Percentiles rank a stretch among this genome's conserved stretches.
Conservation (phyloP, 1,140 invertebrate genomes). For the Homarus americanus region DNA sequence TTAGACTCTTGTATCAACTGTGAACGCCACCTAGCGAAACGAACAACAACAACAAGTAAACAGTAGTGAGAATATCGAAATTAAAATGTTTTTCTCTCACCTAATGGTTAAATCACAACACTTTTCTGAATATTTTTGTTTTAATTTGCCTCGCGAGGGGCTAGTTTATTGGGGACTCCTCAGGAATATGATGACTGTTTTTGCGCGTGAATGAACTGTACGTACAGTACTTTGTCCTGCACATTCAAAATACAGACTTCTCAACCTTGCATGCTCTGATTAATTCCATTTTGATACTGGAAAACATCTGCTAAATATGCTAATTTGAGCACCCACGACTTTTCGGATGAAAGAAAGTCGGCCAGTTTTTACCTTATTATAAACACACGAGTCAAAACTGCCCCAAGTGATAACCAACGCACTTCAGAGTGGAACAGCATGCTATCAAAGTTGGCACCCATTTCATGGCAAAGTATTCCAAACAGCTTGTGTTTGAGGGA, state of each 20-base stretch:
- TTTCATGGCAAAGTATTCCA: conserved; percentile 34
- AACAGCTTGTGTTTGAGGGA: conserved; percentile 35
- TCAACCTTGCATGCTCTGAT: conserved; percentile 34
- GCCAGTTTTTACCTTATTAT: conserved; percentile 20
- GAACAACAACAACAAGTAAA: too few relatives aligned
- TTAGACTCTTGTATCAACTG: too few relatives aligned
- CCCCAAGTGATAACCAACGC: conserved; percentile 15
- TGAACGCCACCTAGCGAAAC: too few relatives aligned
- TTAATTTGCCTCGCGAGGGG: too few relatives aligned
- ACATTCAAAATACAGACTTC: conserved; percentile 37
- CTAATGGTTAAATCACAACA: too few relatives aligned
- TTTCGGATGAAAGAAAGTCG: conserved; percentile 11
- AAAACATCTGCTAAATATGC: conserved; percentile 23
- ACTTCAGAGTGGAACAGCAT: conserved; percentile 33
- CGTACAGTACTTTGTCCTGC: conserved; percentile 47
- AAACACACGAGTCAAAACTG: conserved; percentile 41
- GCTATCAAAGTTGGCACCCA: conserved; percentile 34
- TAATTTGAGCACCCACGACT: conserved; percentile 31
- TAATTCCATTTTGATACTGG: too few relatives aligned
- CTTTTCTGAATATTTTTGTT: too few relatives aligned
- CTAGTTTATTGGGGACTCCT: too few relatives aligned
- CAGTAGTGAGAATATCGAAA: too few relatives aligned
- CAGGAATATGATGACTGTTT: too few relatives aligned
- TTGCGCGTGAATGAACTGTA: conserved; percentile 40
- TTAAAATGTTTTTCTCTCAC: too few relatives aligned